Evolutionary conservation across 2,888 invertebrate species (phyloP), one percentile per base, ranked within the genome.

Genomic region (Tridacna crocea): DNA sequence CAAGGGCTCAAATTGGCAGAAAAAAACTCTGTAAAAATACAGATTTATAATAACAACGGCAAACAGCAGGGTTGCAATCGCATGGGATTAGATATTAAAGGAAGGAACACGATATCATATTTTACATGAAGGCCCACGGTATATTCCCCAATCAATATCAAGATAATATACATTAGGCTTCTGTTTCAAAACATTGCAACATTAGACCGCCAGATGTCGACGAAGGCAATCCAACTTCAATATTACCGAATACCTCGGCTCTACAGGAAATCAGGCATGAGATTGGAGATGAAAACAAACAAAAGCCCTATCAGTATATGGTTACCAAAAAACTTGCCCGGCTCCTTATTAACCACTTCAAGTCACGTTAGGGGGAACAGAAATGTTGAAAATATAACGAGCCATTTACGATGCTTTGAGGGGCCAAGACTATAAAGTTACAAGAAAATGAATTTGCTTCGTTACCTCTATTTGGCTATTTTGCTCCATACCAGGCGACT

Each of bases 121-220:
- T 46, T 24, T 70, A 22, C 36, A 72, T 73, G 36, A 24, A 55
- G 47, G 73, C 73, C 36, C 24, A 61, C 61, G 24, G 24, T n/a
- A 36, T 17, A 73, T 27, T 19, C 27, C 27, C 58, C 36, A 27
- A 36, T 73, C 60, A 58, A 73, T 60, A 73, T 11, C 17, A 17
- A 36, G 75, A 66, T 65, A 65, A 66, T 77, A 76, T 68, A 72
- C 65, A 58, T 27, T n/a, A 15, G 77, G 72, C 13, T 84, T 66
- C 22, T n/a, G 51, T 81, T 84, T 84, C 84, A 81, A 60, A 84
- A 84, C 84, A 84, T 63, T 76, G 80, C 63, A 75, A 81, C 55
- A 48, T 68, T 74, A 84, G 75, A 75, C 3, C 46, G 17, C 47
- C 76, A 79, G 84, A 81, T 84, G 81, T 72, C 68, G 77, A 72